Percentiles rank a stretch among this genome's conserved stretches.
Conservation (phyloP, 1,140 invertebrate genomes). For the Nasonia longicornis region DNA sequence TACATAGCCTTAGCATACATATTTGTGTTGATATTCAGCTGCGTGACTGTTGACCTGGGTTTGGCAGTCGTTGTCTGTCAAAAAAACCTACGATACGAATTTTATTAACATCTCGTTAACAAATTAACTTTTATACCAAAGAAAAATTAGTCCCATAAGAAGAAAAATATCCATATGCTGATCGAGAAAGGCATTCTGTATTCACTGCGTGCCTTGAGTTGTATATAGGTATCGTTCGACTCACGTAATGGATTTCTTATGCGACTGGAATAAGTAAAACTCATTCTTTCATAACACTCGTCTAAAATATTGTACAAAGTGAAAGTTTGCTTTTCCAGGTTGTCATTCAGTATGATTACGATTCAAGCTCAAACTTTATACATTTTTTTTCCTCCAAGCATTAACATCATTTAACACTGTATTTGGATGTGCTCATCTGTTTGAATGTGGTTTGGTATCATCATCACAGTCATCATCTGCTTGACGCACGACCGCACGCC, state of each 20-base stretch:
- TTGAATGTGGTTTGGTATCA: neutral
- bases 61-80: constrained; percentile 54
- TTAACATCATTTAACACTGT: neutral
- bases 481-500: neutral
- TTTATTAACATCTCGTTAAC: neutral
- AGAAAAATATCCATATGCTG: neutral
- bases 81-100: constrained; percentile 40
- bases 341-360: neutral
- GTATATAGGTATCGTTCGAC: neutral
- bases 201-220: neutral
- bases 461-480: neutral
- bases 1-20: constrained; percentile 57
- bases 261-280: neutral
- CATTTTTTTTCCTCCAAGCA: neutral
- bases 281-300: constrained; percentile 2
- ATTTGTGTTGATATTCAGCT: constrained; percentile 57
- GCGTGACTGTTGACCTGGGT: constrained; percentile 57
- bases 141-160: neutral
- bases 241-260: neutral
- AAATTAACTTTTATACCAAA: neutral
- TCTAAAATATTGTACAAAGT: neutral
- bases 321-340: constrained; percentile 2
- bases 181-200: neutral
- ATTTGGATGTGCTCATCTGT: neutral
- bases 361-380: neutral